A percentile compares a stretch with the other conserved stretches of the same genome.
These are phyloP conservation scores for Lanistes nyassanus DNA, from an alignment of 1,140 invertebrate genomes.

Conservation along the genomic window DNA sequence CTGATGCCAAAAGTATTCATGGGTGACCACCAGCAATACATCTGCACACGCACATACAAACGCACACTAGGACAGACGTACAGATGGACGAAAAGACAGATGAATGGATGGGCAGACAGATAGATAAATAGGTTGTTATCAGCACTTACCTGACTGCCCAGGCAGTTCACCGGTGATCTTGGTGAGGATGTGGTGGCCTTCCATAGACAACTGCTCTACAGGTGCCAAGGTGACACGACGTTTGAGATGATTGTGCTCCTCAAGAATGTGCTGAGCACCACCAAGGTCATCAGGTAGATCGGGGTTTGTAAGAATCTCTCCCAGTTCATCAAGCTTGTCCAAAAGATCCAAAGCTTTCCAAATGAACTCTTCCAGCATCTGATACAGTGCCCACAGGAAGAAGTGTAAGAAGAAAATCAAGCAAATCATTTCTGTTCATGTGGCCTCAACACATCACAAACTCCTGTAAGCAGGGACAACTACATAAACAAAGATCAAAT, in stretches of 20 bases:
- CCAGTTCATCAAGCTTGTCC: slow-evolving; percentile 81
- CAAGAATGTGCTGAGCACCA: slow-evolving; percentile 88
- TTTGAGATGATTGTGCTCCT: slow-evolving; percentile 93
- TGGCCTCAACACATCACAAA: too few relatives aligned
- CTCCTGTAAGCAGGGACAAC: too few relatives aligned
- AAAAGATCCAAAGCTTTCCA: slow-evolving; percentile 93
- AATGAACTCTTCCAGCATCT: slow-evolving; percentile 92
- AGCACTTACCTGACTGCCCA: slow-evolving; percentile 32
- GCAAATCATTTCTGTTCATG: too few relatives aligned
- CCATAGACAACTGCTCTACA: slow-evolving; percentile 87
- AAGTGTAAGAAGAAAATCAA: too few relatives aligned
- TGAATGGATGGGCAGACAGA: background rate
- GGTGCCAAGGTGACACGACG: slow-evolving; percentile 93
- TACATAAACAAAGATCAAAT: too few relatives aligned
- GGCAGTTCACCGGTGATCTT: slow-evolving; percentile 57
- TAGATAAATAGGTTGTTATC: background rate
- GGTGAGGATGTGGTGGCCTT: slow-evolving; percentile 68
- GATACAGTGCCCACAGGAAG: slow-evolving; percentile 12
- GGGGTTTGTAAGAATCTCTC: slow-evolving; percentile 87
- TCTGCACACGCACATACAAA: slow-evolving; percentile 3
- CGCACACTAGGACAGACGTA: slow-evolving; percentile 8
- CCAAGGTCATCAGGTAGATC: slow-evolving; percentile 81
- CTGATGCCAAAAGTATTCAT: too few relatives aligned
- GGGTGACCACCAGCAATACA: too few relatives aligned
- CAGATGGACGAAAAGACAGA: background rate